Base-by-base conservation (phyloP, 1,140 invertebrate species). In the Sweltsa coloradensis region DNA sequence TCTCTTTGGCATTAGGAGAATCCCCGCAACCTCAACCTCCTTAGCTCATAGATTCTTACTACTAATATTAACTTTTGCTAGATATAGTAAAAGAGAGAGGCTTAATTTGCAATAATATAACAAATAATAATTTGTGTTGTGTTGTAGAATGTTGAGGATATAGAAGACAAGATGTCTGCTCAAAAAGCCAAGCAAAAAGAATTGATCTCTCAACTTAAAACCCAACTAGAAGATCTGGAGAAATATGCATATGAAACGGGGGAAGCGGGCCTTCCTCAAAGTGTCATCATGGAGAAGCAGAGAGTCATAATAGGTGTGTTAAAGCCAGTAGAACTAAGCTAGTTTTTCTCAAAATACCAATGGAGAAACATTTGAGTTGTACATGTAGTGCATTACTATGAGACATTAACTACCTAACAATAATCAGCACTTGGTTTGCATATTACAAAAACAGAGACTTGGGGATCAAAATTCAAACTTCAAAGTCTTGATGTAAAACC, bases 171-270 rank as follows among this genome's bases (percentile, higher is more conserved):
- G 60, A 71, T 85, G 57, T 67, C 69, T 51, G 58, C 74, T 46
- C 76, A 86, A 59, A 71, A 76, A 56, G 69, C 71, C 18, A 83
- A 83, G 63, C 81, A 93, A 62, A 79, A 79, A 53, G 83, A 92
- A 59, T 71, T 98, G 14, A 95, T 98, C 42, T 75, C 80, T 52
- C 85, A 93, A 60, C 67, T 99, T 4, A 96, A 97, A 64, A 70
- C 73, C 5, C 95, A 98, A 65, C 63, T 98, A 14, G 85, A 91
- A 61, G 93, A 98, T 60, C 70, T 99, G 25, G 95, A 99, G 65
- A 79, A 82, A 26, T 94, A 93, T 69, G 90, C 90, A 0, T 95
- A 93, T 68, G 86, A 93, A 68, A 86, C 79, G 43, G 86, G 85
- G 24, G 77, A 83, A 55, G 82, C 79, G 23, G 82, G 83, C 34